These are phyloP conservation scores for Rhagoletis pomonella DNA, from an alignment of 1,140 invertebrate species.

Conservation along the genomic window DNA sequence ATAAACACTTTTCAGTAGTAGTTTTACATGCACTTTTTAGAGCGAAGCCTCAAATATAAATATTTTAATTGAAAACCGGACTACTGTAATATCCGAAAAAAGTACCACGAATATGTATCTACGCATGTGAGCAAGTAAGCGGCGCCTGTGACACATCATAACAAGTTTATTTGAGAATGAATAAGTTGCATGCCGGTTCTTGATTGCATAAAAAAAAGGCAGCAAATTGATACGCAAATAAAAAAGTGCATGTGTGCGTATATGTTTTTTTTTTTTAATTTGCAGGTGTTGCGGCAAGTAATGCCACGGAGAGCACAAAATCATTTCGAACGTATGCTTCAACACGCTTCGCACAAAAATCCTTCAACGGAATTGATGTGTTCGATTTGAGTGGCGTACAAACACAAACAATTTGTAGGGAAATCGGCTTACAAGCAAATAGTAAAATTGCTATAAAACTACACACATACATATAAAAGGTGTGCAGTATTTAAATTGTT, in stretches of 20 bases:
- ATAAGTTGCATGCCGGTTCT: conserved; percentile 22
- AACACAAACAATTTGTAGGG: background rate
- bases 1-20: no score
- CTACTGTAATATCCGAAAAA: background rate
- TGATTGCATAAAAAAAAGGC: conserved; percentile 23
- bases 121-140: background rate
- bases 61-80: conserved; percentile 48
- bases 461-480: background rate
- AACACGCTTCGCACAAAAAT: background rate
- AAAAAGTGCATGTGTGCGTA: background rate
- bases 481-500: conserved; percentile 43
- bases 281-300: background rate
- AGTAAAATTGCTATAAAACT: conserved; percentile 7
- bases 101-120: background rate
- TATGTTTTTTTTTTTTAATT: background rate
- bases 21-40: no score
- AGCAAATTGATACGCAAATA: conserved; percentile 17
- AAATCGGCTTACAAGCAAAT: conserved; percentile 38
- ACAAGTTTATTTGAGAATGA: conserved; percentile 41
- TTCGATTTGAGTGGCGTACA: background rate
- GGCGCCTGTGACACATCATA: background rate
- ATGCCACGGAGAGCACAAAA: background rate
- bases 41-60: conserved; percentile 35
- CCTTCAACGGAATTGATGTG: background rate
- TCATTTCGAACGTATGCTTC: conserved; percentile 9